Conservation (phyloP, 1,140 invertebrate species). For the Campoletis sonorensis region DNA sequence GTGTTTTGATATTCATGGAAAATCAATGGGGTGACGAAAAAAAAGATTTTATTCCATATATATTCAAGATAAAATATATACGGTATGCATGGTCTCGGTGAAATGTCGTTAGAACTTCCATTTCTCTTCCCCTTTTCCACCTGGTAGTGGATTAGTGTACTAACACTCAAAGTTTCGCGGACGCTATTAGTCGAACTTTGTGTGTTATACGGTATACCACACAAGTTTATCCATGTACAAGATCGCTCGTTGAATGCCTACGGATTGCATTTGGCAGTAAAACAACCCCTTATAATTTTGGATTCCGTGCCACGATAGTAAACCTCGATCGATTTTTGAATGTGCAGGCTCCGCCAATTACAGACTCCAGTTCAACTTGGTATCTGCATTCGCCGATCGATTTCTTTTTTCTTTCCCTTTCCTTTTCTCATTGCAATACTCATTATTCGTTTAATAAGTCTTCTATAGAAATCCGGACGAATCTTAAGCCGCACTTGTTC, state of each 20-base stretch:
- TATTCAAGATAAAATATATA: too few species aligned
- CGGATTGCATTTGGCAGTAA: neutral
- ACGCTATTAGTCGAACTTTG: constrained; percentile 3
- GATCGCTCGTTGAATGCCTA: constrained; percentile 4
- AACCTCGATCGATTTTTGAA: constrained; percentile 15
- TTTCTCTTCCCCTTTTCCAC: neutral
- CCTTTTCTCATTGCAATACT: neutral
- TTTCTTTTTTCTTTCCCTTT: neutral
- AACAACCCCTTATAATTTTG: constrained; percentile 16
- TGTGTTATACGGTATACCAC: neutral
- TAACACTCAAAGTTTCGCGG: neutral
- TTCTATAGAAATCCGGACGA: constrained; percentile 23
- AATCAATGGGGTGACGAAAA: too few species aligned
- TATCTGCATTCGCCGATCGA: neutral
- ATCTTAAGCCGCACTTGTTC: constrained; percentile 7
- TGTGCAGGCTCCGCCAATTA: neutral
- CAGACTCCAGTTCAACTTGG: neutral
- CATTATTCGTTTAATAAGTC: constrained; percentile 22
- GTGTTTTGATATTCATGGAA: too few species aligned
- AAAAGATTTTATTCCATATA: too few species aligned
- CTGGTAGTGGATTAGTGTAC: neutral
- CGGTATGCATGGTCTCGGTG: too few species aligned
- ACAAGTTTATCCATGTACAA: neutral
- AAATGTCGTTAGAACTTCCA: neutral
- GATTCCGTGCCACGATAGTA: neutral